Evolutionary conservation across 1,140 invertebrate species (phyloP).

Genomic region (Neodiprion pinetum): DNA sequence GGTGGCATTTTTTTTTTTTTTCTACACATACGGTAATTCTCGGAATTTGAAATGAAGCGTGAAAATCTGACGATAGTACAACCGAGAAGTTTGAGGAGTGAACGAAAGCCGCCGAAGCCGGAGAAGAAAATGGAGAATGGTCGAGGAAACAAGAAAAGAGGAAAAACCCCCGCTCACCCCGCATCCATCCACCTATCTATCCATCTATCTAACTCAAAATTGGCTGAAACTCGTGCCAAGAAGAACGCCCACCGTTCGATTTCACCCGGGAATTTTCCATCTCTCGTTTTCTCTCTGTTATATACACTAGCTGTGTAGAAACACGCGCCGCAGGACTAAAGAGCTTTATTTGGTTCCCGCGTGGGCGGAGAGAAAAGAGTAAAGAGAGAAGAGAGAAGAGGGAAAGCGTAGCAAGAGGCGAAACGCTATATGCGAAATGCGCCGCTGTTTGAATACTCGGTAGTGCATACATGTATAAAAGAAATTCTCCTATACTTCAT

Average conservation of each 20-base stretch:
- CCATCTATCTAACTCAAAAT: neutral
- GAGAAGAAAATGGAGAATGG: neutral
- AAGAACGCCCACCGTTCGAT: neutral
- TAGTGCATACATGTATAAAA: too few relatives aligned
- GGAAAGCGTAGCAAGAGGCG: too few relatives aligned
- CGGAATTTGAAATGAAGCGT: too few relatives aligned
- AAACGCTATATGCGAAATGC: too few relatives aligned
- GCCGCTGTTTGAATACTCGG: too few relatives aligned
- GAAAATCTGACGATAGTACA: neutral
- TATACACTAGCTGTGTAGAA: neutral
- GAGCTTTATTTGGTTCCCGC: conserved; percentile 2
- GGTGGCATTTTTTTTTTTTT: too few relatives aligned
- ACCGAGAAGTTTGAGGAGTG: neutral
- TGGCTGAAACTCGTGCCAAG: conserved; percentile 6
- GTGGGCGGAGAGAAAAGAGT: neutral
- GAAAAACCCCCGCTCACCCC: neutral
- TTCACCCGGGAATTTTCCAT: neutral
- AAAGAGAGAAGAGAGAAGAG: too few relatives aligned
- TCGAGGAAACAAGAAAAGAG: neutral
- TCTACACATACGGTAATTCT: too few relatives aligned
- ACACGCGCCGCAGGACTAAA: conserved; percentile 1
- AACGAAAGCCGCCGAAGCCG: too few relatives aligned
- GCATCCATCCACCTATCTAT: too few relatives aligned
- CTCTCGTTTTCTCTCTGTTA: too few relatives aligned
- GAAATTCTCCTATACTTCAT: too few relatives aligned